Percentiles rank a stretch among this genome's conserved stretches.
These are phyloP conservation scores for Lasioglossum villosulum DNA, from an alignment of 2,888 invertebrate species.

Conservation along the genomic window DNA sequence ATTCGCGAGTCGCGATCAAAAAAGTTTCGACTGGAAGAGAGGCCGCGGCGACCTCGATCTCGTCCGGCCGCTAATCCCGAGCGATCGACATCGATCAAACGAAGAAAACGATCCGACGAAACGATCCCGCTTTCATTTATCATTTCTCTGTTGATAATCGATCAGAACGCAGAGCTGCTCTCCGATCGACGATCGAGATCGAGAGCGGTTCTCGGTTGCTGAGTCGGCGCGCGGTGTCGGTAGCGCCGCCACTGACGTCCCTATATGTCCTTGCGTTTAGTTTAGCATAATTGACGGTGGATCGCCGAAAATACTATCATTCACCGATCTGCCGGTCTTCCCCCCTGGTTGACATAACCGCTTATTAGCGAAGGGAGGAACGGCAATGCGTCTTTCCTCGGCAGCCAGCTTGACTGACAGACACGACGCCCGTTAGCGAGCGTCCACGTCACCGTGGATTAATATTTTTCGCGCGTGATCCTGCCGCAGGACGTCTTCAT, in stretches of 20 bases:
- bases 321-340: conserved; percentile 53
- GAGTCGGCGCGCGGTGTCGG: conserved; percentile 28
- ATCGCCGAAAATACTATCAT: conserved; percentile 69
- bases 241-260: conserved; percentile 62
- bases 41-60: conserved; percentile 16
- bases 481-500: conserved; percentile 57
- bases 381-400: conserved; percentile 58
- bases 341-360: conserved; percentile 68
- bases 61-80: conserved; percentile 43
- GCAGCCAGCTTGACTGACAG: conserved; percentile 57
- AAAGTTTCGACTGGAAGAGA: background rate
- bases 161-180: background rate
- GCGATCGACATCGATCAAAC: conserved; percentile 57
- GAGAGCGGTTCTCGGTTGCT: conserved; percentile 17
- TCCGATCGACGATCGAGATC: conserved; percentile 47
- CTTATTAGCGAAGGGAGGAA: conserved; percentile 67
- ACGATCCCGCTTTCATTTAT: conserved; percentile 8
- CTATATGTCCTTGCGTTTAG: conserved; percentile 49
- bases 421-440: conserved; percentile 56
- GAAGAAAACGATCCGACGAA: conserved; percentile 15
- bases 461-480: conserved; percentile 72
- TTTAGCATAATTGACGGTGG: conserved; percentile 73
- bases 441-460: conserved; percentile 66
- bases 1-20: conserved; percentile 21
- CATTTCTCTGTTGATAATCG: conserved; percentile 6